Evolutionary conservation across 2,888 invertebrate species (phyloP).

Genomic region (Polymixis lichenea): DNA sequence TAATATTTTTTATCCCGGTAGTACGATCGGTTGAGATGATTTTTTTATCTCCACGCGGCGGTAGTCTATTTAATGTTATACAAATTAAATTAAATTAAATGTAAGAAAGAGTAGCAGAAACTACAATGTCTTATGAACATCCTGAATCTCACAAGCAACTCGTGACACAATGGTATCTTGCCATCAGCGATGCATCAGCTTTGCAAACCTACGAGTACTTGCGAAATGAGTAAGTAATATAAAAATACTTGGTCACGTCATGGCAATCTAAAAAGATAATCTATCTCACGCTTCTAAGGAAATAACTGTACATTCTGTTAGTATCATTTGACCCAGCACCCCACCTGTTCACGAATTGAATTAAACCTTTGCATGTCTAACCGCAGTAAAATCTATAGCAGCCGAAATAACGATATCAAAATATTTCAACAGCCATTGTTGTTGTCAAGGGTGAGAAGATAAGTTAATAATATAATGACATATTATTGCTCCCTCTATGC

Average conservation of each 20-base stretch:
- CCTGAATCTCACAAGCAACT: constrained; percentile 61
- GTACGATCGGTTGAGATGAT: too few relatives aligned
- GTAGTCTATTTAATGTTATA: neutral
- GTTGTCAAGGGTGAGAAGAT: constrained; percentile 90
- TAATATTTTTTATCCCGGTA: too few relatives aligned
- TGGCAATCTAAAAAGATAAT: constrained; percentile 81
- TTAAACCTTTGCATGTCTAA: constrained; percentile 88
- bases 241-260: constrained; percentile 75
- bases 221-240: constrained; percentile 72
- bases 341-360: constrained; percentile 79
- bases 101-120: constrained; percentile 15
- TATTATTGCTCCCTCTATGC: constrained; percentile 84
- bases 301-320: constrained; percentile 57
- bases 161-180: constrained; percentile 64
- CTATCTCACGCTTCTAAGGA: constrained; percentile 81
- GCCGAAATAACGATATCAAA: constrained; percentile 87
- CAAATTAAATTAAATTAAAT: constrained; percentile 2
- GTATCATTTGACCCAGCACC: constrained; percentile 58
- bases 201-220: constrained; percentile 67
- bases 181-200: constrained; percentile 66
- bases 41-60: too few relatives aligned
- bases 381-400: constrained; percentile 83
- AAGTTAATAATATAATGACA: constrained; percentile 90
- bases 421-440: constrained; percentile 89
- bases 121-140: constrained; percentile 40